Evolutionary conservation across 2,888 invertebrate genomes (phyloP).

Genomic region (Caenorhabditis sinica): DNA sequence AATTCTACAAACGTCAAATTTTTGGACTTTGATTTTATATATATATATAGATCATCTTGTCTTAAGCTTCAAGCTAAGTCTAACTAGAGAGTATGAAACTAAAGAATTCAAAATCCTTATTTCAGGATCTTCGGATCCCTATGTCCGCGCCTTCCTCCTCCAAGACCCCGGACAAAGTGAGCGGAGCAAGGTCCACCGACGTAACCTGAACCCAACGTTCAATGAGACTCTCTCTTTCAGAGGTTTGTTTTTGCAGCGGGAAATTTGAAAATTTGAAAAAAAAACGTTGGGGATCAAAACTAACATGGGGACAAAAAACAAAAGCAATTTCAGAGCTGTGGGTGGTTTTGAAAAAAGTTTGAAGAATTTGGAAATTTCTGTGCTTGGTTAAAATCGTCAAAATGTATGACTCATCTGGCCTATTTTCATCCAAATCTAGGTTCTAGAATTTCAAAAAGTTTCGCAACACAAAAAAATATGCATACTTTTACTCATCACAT

Average conservation of each 20-base stretch:
- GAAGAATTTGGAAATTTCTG: too few relatives aligned
- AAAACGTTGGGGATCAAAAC: not conserved
- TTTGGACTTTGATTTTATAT: too few relatives aligned
- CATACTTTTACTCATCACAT: not conserved
- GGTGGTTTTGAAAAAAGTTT: too few relatives aligned
- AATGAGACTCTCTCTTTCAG: conserved; percentile 79
- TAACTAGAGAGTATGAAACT: not conserved
- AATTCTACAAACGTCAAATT: too few relatives aligned
- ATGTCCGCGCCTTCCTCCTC: conserved; percentile 80
- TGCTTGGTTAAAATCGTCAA: not conserved
- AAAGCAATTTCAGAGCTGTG: too few relatives aligned
- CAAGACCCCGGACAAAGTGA: conserved; percentile 75
- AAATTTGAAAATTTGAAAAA: not conserved
- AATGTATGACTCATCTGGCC: not conserved
- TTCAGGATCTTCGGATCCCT: conserved; percentile 80
- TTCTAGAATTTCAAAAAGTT: not conserved
- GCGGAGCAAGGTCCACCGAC: conserved; percentile 77
- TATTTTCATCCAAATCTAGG: too few relatives aligned
- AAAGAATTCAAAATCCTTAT: not conserved
- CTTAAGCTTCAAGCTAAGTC: not conserved
- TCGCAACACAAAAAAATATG: not conserved
- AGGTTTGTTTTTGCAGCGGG: conserved; percentile 65
- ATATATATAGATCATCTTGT: too few relatives aligned
- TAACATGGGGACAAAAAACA: too few relatives aligned
- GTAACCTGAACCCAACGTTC: conserved; percentile 82